A percentile compares a stretch with the other conserved stretches of the same genome.
These are phyloP conservation scores for Zaprionus obscuricornis DNA, from an alignment of 2,888 invertebrate species.

Conservation along the genomic window DNA sequence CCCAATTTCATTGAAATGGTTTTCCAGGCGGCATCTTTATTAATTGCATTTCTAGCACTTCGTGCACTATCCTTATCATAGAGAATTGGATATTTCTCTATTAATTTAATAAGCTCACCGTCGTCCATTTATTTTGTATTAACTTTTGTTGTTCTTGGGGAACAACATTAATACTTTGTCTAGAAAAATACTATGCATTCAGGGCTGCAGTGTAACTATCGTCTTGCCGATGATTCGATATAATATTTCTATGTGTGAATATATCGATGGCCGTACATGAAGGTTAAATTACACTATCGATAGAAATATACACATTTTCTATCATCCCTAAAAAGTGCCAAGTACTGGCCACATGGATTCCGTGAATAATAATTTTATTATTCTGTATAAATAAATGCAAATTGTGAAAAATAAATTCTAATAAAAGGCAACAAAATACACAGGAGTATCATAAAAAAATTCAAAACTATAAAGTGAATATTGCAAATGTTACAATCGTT, in stretches of 20 bases:
- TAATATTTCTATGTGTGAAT: too few species aligned
- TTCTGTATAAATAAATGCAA: constrained; percentile 31
- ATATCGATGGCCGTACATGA: too few species aligned
- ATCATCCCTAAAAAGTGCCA: constrained; percentile 10
- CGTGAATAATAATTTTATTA: constrained; percentile 8
- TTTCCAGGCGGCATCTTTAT: constrained; percentile 78
- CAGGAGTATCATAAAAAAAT: neutral
- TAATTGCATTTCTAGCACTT: constrained; percentile 61
- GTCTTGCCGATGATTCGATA: constrained; percentile 6
- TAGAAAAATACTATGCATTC: neutral
- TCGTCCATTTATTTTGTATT: constrained; percentile 64
- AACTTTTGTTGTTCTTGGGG: constrained; percentile 27
- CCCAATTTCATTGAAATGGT: constrained; percentile 64
- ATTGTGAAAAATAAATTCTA: neutral
- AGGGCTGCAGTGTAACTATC: constrained; percentile 19
- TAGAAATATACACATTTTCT: neutral
- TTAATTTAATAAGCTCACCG: constrained; percentile 65
- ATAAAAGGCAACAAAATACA: neutral
- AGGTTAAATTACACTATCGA: neutral
- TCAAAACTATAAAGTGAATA: too few species aligned
- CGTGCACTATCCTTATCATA: constrained; percentile 76
- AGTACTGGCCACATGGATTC: constrained; percentile 47
- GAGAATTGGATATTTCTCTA: constrained; percentile 73
- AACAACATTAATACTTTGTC: constrained; percentile 13
- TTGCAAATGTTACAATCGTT: constrained; percentile 25